These are phyloP conservation scores for Scaptomyza parva DNA, from an alignment of 2,888 invertebrate species.

Conservation along the genomic window DNA sequence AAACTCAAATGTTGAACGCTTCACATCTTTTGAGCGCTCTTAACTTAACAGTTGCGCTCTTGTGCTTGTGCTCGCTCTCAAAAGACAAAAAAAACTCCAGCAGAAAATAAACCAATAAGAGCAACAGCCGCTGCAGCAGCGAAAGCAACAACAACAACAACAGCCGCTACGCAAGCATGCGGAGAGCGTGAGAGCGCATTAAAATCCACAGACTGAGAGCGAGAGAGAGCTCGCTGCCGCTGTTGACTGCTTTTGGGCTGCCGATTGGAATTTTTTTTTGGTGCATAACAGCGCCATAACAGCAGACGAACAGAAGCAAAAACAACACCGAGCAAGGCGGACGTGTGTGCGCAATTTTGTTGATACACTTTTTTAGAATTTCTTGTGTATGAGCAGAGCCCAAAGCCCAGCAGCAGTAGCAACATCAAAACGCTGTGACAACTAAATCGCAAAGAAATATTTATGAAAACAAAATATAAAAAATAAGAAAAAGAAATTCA, in stretches of 20 bases:
- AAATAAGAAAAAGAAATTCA: slow-evolving; percentile 24
- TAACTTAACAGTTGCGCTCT: slow-evolving; percentile 15
- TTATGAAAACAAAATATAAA: background rate
- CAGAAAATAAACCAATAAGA: slow-evolving; percentile 61
- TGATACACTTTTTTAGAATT: slow-evolving; percentile 51
- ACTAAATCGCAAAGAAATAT: slow-evolving; percentile 15
- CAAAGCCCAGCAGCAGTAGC: slow-evolving; percentile 18
- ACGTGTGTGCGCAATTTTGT: slow-evolving; percentile 59
- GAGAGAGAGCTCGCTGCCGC: slow-evolving; percentile 26
- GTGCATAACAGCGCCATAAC: slow-evolving; percentile 60
- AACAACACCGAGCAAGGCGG: slow-evolving; percentile 63
- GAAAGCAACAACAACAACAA: slow-evolving; percentile 14
- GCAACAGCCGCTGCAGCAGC: slow-evolving; percentile 34
- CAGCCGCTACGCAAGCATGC: slow-evolving; percentile 15
- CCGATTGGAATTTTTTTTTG: slow-evolving; percentile 60
- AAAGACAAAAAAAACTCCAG: slow-evolving; percentile 49
- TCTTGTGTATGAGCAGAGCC: slow-evolving; percentile 53
- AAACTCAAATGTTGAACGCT: slow-evolving; percentile 38
- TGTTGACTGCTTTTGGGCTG: slow-evolving; percentile 35
- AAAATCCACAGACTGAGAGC: slow-evolving; percentile 12
- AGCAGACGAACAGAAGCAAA: slow-evolving; percentile 59
- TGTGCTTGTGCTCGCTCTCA: slow-evolving; percentile 2
- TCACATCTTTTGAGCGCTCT: slow-evolving; percentile 14
- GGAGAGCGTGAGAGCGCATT: slow-evolving; percentile 27
- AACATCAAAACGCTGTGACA: slow-evolving; percentile 34